Evolutionary conservation across 37 sponge, comb jelly and placozoan species (phyloP).

Genomic region (Petrosia ficiformis): DNA sequence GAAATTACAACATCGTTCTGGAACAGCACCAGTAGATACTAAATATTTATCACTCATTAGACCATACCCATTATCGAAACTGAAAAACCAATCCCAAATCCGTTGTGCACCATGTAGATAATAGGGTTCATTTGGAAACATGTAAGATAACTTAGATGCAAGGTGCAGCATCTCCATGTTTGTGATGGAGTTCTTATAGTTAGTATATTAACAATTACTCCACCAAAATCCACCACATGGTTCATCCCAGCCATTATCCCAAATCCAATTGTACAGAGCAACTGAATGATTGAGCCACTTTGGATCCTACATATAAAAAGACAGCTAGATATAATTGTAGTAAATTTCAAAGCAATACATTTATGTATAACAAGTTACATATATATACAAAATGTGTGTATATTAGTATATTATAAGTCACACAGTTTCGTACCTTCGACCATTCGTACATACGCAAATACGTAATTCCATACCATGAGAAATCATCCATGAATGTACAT

Average conservation of each 20-base stretch:
- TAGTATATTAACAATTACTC: conserved; percentile 5
- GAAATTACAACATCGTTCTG: conserved; percentile 18
- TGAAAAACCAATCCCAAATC: conserved; percentile 38
- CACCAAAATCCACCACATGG: conserved; percentile 44
- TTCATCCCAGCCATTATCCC: conserved; percentile 24
- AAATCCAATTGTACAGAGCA: conserved; percentile 13
- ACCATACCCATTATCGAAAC: conserved; percentile 31
- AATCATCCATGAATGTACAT: conserved; percentile 47
- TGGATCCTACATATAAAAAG: conserved; percentile 5
- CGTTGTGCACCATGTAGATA: conserved; percentile 4
- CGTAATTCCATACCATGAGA: conserved; percentile 54
- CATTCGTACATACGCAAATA: conserved; percentile 58
- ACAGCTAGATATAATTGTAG: too few relatives aligned
- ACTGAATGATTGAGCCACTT: conserved; percentile 6
- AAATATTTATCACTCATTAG: conserved; percentile 24
- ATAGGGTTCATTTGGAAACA: conserved; percentile 6
- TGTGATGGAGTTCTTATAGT: conserved; percentile 29
- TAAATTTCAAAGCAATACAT: not conserved
- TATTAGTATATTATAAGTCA: too few relatives aligned
- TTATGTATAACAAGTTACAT: not conserved
- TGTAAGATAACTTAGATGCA: conserved; percentile 5
- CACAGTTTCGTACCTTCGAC: conserved; percentile 46
- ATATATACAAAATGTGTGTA: not conserved
- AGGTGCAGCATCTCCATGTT: conserved; percentile 30
- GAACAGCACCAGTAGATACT: conserved; percentile 31